Evolutionary conservation across 2,888 invertebrate genomes (phyloP), one percentile per base, ranked within the genome.

Genomic region (Odontocerum albicorne): DNA sequence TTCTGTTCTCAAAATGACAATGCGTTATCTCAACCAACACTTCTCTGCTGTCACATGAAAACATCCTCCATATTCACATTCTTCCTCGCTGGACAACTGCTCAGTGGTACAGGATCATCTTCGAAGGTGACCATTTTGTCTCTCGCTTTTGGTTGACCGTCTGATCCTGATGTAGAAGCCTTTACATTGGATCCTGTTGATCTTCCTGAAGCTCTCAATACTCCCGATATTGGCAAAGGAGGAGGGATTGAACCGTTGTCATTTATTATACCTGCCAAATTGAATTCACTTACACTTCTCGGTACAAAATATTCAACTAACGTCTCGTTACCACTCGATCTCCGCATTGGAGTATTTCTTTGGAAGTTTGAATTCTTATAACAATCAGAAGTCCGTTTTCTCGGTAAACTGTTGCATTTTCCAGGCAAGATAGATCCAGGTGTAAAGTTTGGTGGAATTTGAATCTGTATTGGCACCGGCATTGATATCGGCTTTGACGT

Each of bases 41-140:
- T 46, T 57, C 60, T 57, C 47, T 57, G 55, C 33, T 55, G 85
- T 90, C 88, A 90, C 90, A 90, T 90, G 70, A 90, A 90, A 64
- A 90, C 86, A 70, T 89, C 89, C 55, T 84, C 85, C 42, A 83
- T 74, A 56, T 78, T 73, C 27, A 74, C 70, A 45, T 72, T 70
- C 62, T 72, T 72, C 62, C 72, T 72, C 10, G 27, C 43, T 7
- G 35, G 15, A n/a, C 31, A 22, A 16, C 17, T 70, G 68, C 60
- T 71, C 70, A 65, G 74, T 66, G 10, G 71, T 71, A 62, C 77
- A 75, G 66, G 76, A 71, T 89, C 88, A 68, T 90, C 90, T 67
- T 89, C 88, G 65, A 90, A 90, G 3, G 89, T 90, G 32, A 90
- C 89, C 84, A 88, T 85, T 69, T 88, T 88, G 68, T 88, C 88